These are phyloP conservation scores for pig (Sus scrofa) DNA, from an alignment of 2,113 vertebrate species.

Conservation along the genomic window T2T-Sscrofa CM000812.6:287468501-287469000, in stretches of 20 bases:
- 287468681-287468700: accelerated
- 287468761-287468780: accelerated
- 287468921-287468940: accelerated
- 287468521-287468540: too few relatives aligned
- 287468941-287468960: accelerated
- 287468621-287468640: too few relatives aligned
- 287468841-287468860: neutral
- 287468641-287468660: neutral
- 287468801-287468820: accelerated
- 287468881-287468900: accelerated
- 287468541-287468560: too few relatives aligned
- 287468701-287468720: accelerated
- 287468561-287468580: too few relatives aligned
- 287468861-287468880: neutral
- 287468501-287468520: too few relatives aligned
- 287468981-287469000: neutral
- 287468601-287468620: too few relatives aligned
- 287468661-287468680: neutral
- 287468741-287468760: accelerated
- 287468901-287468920: too few relatives aligned
- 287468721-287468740: accelerated
- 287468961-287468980: neutral
- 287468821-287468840: accelerated
- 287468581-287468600: too few relatives aligned
- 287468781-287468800: accelerated